Evolutionary conservation across 2,113 vertebrate genomes (phyloP), one percentile per base, ranked within the genome.

Genomic region (Galeopterus variegatus): DNA sequence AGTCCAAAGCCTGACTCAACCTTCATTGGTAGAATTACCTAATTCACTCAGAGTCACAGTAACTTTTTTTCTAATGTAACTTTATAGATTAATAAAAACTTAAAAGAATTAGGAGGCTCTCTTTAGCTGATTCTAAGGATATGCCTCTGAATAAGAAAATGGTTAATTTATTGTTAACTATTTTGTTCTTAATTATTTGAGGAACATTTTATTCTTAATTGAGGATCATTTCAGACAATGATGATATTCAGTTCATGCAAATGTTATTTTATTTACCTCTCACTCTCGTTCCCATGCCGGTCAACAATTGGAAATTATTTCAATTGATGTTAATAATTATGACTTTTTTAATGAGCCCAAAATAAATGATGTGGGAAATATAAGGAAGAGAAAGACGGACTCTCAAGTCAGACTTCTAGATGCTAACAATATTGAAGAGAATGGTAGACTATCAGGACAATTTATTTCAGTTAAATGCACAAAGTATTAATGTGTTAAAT

Each of bases 11-110:
- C 36, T 33, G 10, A 92, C n/a, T 62, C n/a, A 86, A 79, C 13
- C 33, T 87, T 86, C 41, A 56, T 52, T 93, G 54, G 76, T 52
- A 85, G 64, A 93, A 96, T 79, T 73, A 23, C 26, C 19, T 72
- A 69, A 73, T 83, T 94, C 28, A 79, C 21, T 13, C 69, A 36
- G 4, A 90, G 45, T 76, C 41, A 77, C 15, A 82, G 8, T 52
- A n/a, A 50, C 7, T 88, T 84, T 92, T 88, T 77, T 19, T 75
- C 9, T 88, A 95, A 80, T 45, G 24, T 18, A 92, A 62, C 18
- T 3, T 31, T 92, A 41, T 0, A 92, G 41, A 88, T 82, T 82
- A 82, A 62, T 76, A 26, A 62, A 90, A 96, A 31, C 82, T 82
- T 69, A 65, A 75, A 80, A 87, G 19, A 92, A 93, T 85, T 41